These are phyloP conservation scores for Cinclus cinclus DNA, from an alignment of 2,113 vertebrate species.

Conservation along the genomic window DNA sequence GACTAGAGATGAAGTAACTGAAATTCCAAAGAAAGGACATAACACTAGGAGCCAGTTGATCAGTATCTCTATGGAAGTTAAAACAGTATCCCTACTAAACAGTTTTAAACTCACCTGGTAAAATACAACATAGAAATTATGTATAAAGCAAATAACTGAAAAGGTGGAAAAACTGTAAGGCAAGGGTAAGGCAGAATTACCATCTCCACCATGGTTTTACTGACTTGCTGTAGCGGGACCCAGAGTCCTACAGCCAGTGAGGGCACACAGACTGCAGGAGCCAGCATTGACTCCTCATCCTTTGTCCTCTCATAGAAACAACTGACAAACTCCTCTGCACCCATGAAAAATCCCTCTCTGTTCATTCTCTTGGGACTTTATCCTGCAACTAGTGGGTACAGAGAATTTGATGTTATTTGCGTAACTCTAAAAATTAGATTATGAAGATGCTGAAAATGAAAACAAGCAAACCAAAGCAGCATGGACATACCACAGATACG, in stretches of 20 bases:
- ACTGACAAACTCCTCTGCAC: background rate
- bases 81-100: background rate
- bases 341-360: background rate
- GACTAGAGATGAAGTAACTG: background rate
- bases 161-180: background rate
- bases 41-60: background rate
- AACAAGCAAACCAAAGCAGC: background rate
- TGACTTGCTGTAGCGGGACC: background rate
- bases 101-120: background rate
- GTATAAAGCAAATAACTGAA: background rate
- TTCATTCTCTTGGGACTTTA: background rate
- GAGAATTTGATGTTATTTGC: background rate
- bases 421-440: background rate
- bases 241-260: background rate
- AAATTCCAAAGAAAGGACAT: background rate
- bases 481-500: background rate
- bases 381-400: fast-evolving
- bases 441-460: background rate
- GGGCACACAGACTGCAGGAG: background rate
- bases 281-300: background rate
- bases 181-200: background rate
- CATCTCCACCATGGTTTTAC: background rate
- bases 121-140: background rate
- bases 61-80: background rate
- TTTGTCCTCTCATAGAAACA: background rate